Evolutionary conservation across 2,113 vertebrate species (phyloP).

Genomic region (Muntiacus muntjak): DNA sequence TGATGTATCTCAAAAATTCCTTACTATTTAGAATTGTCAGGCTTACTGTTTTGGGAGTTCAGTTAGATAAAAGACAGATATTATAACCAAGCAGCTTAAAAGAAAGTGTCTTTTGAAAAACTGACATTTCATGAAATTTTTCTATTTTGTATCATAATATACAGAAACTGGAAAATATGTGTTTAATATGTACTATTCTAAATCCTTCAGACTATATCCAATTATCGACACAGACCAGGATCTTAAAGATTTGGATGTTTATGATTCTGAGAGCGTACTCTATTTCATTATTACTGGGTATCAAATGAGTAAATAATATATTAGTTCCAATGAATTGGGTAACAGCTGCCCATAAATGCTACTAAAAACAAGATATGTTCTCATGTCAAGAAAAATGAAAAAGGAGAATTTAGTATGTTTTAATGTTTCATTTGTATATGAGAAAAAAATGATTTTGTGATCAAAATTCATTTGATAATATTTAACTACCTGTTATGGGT

Average conservation of each 20-base stretch:
- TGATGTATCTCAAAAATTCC: not conserved
- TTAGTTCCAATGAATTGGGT: not conserved
- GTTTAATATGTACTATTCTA: not conserved
- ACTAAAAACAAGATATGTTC: constrained; percentile 14
- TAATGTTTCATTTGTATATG: not conserved
- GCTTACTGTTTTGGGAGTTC: not conserved
- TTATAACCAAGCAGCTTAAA: constrained; percentile 3
- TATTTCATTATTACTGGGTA: constrained; percentile 14
- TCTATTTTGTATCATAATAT: not conserved
- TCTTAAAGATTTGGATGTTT: not conserved
- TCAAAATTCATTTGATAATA: not conserved
- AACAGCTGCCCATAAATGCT: not conserved
- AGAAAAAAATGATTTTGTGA: not conserved
- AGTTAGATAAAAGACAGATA: not conserved
- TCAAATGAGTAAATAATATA: not conserved
- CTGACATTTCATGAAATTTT: not conserved
- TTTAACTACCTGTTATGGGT: not conserved
- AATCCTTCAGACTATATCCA: not conserved
- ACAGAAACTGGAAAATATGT: not conserved
- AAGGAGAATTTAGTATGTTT: not conserved
- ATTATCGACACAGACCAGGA: not conserved
- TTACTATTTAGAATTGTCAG: constrained; percentile 15
- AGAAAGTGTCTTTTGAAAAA: not conserved
- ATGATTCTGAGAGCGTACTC: not conserved
- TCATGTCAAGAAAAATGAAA: constrained; percentile 7